Evolutionary conservation across 2,888 invertebrate species (phyloP).

Genomic region (Meloe dianella): DNA sequence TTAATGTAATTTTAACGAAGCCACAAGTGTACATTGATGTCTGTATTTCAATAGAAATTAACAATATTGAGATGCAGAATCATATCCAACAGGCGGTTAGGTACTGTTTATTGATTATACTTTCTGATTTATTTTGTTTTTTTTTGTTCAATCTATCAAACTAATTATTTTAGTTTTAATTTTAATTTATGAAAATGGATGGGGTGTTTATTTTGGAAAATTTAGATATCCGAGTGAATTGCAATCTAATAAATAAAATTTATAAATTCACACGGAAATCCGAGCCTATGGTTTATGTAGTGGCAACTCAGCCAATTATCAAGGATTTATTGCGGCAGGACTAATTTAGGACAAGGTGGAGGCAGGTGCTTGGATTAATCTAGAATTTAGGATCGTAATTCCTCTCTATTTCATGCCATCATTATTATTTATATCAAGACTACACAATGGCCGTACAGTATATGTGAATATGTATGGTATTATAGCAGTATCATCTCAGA

Average conservation of each 20-base stretch:
- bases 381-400: slow-evolving; percentile 52
- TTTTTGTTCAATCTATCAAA: too few species aligned
- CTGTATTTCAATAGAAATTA: slow-evolving; percentile 42
- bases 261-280: slow-evolving; percentile 46
- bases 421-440: slow-evolving; percentile 44
- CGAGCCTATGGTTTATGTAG: slow-evolving; percentile 55
- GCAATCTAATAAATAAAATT: slow-evolving; percentile 34
- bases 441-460: slow-evolving; percentile 13
- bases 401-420: slow-evolving; percentile 42
- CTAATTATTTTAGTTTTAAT: slow-evolving; percentile 36
- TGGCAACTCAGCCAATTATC: slow-evolving; percentile 57
- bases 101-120: too few species aligned
- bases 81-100: too few species aligned
- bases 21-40: slow-evolving; percentile 47
- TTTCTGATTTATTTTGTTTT: too few species aligned
- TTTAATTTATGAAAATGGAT: not conserved
- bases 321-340: slow-evolving; percentile 57
- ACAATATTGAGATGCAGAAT: slow-evolving; percentile 31
- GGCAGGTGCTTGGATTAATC: slow-evolving; percentile 56
- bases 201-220: not conserved
- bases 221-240: not conserved
- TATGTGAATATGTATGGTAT: not conserved
- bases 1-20: slow-evolving; percentile 59
- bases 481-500: not conserved
- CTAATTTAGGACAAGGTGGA: slow-evolving; percentile 56